Conservation (phyloP, 2,113 vertebrate genomes). For the Crypturellus undulatus region DNA sequence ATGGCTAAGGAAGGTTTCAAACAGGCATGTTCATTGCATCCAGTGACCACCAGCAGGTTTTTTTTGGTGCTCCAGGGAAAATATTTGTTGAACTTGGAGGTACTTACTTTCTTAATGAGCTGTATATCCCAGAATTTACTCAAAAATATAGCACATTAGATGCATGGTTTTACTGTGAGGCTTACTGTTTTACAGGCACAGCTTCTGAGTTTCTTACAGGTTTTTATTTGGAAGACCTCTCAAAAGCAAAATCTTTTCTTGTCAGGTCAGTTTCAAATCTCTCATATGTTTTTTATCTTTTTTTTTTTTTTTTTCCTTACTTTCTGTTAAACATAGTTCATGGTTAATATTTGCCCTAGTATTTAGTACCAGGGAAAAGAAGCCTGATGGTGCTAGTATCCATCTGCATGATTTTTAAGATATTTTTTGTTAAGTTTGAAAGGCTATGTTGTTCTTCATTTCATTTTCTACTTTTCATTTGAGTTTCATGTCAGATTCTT, state of each 20-base stretch:
- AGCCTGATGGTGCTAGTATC: background rate
- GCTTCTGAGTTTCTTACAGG: background rate
- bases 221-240: background rate
- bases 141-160: background rate
- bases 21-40: background rate
- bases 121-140: background rate
- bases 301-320: background rate
- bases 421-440: background rate
- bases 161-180: background rate
- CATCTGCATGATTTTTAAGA: background rate
- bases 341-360: background rate
- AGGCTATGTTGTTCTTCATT: background rate
- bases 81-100: background rate
- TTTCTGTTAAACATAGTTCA: background rate
- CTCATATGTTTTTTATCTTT: background rate
- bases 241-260: background rate
- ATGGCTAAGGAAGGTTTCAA: background rate
- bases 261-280: background rate
- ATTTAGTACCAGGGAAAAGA: background rate
- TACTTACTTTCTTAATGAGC: background rate
- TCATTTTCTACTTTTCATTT: too few relatives aligned
- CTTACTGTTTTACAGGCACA: background rate
- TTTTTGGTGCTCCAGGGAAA: slow-evolving; percentile 8
- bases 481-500: too few relatives aligned
- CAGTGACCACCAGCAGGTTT: background rate